A percentile compares a stretch with the other conserved stretches of the same genome.
These are phyloP conservation scores for Enhydra lutris DNA, from an alignment of 2,113 vertebrate species.

Conservation along the genomic window DNA sequence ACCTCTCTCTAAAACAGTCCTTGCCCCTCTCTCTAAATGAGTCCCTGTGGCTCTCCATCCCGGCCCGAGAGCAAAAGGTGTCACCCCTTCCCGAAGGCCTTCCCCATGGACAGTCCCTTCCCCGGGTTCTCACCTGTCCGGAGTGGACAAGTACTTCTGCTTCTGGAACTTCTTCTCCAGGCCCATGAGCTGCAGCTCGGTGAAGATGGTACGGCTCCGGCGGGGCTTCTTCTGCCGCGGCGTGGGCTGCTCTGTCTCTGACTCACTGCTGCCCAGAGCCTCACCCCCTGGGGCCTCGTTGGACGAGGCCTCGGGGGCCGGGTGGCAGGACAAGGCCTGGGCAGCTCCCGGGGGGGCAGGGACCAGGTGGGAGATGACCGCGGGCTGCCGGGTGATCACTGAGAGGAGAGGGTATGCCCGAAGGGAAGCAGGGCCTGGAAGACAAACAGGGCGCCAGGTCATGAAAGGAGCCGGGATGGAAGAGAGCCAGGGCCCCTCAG, in stretches of 20 bases:
- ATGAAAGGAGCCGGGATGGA: neutral
- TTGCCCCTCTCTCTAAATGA: neutral
- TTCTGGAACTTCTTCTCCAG: slow-evolving; percentile 99
- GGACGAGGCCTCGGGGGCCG: slow-evolving; percentile 67
- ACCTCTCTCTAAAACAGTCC: neutral
- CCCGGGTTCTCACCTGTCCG: slow-evolving; percentile 89
- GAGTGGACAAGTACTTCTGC: slow-evolving; percentile 98
- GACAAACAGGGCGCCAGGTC: neutral
- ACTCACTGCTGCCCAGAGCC: slow-evolving; percentile 93
- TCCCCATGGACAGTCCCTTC: neutral
- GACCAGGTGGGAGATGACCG: slow-evolving; percentile 84
- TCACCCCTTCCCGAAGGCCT: neutral
- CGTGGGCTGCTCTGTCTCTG: slow-evolving; percentile 88
- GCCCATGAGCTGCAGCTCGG: slow-evolving; percentile 97
- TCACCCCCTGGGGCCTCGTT: slow-evolving; percentile 82
- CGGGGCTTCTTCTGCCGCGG: slow-evolving; percentile 93
- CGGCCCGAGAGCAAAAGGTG: rapidly evolving
- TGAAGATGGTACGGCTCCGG: slow-evolving; percentile 97
- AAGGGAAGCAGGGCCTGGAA: slow-evolving; percentile 90
- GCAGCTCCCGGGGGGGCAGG: slow-evolving; percentile 75
- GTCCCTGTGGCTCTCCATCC: rapidly evolving
- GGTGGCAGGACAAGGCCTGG: slow-evolving; percentile 74
- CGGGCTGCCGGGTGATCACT: slow-evolving; percentile 92
- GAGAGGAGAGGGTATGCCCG: slow-evolving; percentile 93
- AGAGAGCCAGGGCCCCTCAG: neutral